Evolutionary conservation across 2,113 vertebrate genomes (phyloP).

Genomic region (Aramus guarauna): DNA sequence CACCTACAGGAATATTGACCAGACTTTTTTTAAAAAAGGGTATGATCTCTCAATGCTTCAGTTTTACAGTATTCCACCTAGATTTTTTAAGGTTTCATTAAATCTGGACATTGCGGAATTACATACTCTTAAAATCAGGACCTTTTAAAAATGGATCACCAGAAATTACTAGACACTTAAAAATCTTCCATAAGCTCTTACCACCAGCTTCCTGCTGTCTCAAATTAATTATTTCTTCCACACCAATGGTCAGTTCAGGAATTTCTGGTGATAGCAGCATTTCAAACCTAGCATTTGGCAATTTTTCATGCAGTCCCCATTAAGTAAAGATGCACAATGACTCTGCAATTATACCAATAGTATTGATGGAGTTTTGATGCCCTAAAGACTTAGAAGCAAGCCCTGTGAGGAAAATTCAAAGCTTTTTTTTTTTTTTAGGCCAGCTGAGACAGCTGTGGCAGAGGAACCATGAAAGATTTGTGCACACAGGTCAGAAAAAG

Average conservation of each 20-base stretch:
- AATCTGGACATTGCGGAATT: neutral
- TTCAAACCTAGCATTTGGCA: neutral
- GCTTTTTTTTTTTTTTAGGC: neutral
- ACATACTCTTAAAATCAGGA: neutral
- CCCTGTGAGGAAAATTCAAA: neutral
- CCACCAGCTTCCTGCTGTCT: neutral
- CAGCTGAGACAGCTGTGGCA: neutral
- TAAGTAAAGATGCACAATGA: neutral
- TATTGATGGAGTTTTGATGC: neutral
- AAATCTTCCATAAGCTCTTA: neutral
- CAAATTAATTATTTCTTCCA: neutral
- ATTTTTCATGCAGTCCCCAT: neutral
- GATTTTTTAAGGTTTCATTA: neutral
- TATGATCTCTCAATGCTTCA: neutral
- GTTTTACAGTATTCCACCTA: neutral
- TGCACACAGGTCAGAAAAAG: neutral
- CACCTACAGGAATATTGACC: neutral
- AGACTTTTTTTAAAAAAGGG: neutral
- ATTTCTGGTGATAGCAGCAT: neutral
- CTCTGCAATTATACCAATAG: neutral
- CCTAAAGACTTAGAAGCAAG: neutral
- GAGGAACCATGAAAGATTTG: rapidly evolving
- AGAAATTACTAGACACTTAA: neutral
- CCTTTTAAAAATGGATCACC: neutral
- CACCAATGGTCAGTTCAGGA: neutral